Evolutionary conservation across 2,113 vertebrate genomes (phyloP).

Genomic region (Tapirus terrestris): DNA sequence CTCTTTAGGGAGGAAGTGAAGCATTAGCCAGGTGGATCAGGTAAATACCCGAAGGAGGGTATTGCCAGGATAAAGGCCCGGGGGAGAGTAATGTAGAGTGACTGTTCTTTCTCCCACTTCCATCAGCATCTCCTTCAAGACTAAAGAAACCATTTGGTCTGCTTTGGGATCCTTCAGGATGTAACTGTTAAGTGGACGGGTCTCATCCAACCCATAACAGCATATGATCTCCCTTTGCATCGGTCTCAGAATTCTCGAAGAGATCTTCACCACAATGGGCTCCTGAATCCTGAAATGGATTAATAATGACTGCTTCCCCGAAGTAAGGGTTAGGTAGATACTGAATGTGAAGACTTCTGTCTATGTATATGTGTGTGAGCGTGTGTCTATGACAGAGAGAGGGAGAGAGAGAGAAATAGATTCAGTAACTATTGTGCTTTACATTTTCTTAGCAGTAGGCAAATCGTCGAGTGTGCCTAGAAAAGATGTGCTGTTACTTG

Average conservation of each 20-base stretch:
- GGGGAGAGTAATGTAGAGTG: rapidly evolving
- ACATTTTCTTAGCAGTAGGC: too few relatives aligned
- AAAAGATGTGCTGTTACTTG: neutral
- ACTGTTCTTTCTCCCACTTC: rapidly evolving
- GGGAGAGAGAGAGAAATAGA: neutral
- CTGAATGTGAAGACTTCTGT: neutral
- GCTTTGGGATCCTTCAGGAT: neutral
- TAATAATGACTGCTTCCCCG: neutral
- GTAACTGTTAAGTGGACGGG: neutral
- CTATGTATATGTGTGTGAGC: neutral
- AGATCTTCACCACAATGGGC: too few relatives aligned
- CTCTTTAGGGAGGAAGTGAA: neutral
- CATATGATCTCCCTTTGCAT: neutral
- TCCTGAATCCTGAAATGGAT: neutral
- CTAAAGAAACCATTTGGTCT: neutral
- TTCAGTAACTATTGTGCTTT: neutral
- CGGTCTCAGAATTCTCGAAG: neutral
- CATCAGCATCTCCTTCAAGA: neutral
- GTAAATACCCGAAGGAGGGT: rapidly evolving
- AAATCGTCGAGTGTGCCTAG: neutral
- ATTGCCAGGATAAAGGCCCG: too few relatives aligned
- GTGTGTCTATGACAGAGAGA: neutral
- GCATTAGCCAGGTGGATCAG: rapidly evolving
- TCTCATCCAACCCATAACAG: neutral
- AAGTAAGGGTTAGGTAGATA: neutral